These are phyloP conservation scores for Tachysurus fulvidraco DNA, from an alignment of 2,113 vertebrate species.

Conservation along the genomic window DNA sequence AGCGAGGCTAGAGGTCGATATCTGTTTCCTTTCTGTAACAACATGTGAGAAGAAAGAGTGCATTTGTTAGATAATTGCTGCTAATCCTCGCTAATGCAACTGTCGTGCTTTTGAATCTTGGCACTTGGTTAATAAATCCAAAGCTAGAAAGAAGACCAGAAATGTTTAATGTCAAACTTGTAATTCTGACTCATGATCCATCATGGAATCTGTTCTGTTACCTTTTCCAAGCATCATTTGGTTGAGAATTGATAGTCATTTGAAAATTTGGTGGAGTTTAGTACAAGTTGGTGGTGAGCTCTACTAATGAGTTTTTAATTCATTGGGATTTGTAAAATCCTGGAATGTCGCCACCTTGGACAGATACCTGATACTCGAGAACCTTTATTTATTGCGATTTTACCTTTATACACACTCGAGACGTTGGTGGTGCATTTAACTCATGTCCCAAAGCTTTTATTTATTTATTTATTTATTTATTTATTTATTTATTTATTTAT, in stretches of 20 bases:
- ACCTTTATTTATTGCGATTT: not conserved
- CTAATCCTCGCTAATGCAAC: not conserved
- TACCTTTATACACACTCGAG: not conserved
- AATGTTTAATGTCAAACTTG: not conserved
- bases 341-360: not conserved
- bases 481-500: too few relatives aligned
- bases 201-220: not conserved
- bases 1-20: not conserved
- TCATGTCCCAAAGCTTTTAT: too few relatives aligned
- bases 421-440: too few relatives aligned
- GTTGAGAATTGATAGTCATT: not conserved
- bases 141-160: not conserved
- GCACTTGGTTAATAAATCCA: not conserved
- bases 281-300: not conserved
- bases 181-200: not conserved
- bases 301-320: not conserved
- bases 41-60: not conserved
- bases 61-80: not conserved
- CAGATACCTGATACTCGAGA: not conserved
- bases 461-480: too few relatives aligned
- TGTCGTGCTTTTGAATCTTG: not conserved
- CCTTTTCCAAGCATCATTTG: not conserved
- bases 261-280: not conserved
- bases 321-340: not conserved
- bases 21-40: constrained; percentile 14